These are phyloP conservation scores for Microctenopoma stevenorrisi DNA, from an alignment of 2,797 vertebrate species.

Conservation along the genomic window DNA sequence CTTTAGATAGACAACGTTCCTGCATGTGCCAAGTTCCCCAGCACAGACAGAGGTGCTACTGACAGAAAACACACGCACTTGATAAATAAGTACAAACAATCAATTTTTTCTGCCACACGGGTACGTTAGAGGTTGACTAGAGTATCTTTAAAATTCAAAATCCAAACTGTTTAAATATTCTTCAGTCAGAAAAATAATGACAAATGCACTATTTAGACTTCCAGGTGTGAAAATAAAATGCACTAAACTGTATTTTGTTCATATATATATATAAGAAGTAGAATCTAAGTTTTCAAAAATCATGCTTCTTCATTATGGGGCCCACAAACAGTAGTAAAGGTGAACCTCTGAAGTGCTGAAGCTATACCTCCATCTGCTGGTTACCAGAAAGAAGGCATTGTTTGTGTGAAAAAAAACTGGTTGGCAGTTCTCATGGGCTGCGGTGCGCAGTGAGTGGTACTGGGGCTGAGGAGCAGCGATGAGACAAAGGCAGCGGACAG, in stretches of 20 bases:
- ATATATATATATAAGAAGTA: too few relatives aligned
- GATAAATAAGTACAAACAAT: too few relatives aligned
- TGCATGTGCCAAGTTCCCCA: conserved; percentile 37
- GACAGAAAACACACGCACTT: conserved; percentile 38
- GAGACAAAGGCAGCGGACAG: conserved; percentile 38
- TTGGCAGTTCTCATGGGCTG: background rate
- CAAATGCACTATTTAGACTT: too few relatives aligned
- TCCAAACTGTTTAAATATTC: too few relatives aligned
- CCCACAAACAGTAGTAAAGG: background rate
- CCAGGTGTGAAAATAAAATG: too few relatives aligned
- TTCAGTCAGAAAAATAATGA: too few relatives aligned
- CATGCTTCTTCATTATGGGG: background rate
- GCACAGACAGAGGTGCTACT: conserved; percentile 51
- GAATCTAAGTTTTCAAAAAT: too few relatives aligned
- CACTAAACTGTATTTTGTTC: too few relatives aligned
- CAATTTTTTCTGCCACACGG: too few relatives aligned
- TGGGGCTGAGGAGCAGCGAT: conserved; percentile 18
- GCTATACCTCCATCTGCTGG: conserved; percentile 65
- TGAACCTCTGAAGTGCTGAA: background rate
- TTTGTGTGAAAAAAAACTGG: background rate
- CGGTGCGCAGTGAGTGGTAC: background rate
- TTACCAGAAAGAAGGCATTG: conserved; percentile 7
- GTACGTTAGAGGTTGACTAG: too few relatives aligned
- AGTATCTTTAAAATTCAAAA: too few relatives aligned
- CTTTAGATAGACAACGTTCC: conserved; percentile 35